Evolutionary conservation across 2,888 invertebrate genomes (phyloP), one percentile per base, ranked within the genome.

Genomic region (Branchipolynoe longqiensis): DNA sequence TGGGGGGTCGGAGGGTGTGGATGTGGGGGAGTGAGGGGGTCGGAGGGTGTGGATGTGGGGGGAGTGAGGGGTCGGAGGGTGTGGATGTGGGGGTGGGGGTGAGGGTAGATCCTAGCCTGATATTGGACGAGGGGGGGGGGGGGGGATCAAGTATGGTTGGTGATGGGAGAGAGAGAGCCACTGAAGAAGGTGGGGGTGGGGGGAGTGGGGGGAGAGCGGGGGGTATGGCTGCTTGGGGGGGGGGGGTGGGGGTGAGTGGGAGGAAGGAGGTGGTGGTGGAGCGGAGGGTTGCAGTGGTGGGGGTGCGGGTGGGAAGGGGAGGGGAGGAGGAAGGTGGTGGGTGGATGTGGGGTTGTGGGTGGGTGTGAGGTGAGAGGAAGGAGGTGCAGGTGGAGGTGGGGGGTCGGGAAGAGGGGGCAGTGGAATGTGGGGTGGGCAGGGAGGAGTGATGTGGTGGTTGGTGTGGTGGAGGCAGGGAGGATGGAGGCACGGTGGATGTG

Each of bases 331-430:
- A 14, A 31, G n/a, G 3, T 33, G 28, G 62, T 54, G 56, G 59
- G 33, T 54, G 59, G 56, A 33, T 36, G 82, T 59, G 54, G 38
- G n/a, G n/a, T n/a, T n/a, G n/a, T 74, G 62, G 58, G 73, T 73
- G 64, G 31, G 56, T 83, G 48, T 64, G 41, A 83, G 83, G 82
- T n/a, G 82, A 33, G 85, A 86, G 56, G 59, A 74, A n/a, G 78
- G 59, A 28, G 69, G 84, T 40, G 48, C 48, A 62, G 81, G 31
- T 41, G 78, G 83, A 41, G 85, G 73, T 62, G 64, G 78, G 73
- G 69, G 31, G 64, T 40, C 64, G 78, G 69, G 59, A 69, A 12
- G 69, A 40, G 62, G 48, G 59, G 38, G 85, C 2, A 62, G 36
- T 40, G 12, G n/a, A n/a, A n/a, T n/a, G n/a, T n/a, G n/a, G n/a